These are phyloP conservation scores for Salpingus planirostris DNA, from an alignment of 2,888 invertebrate genomes.

Conservation along the genomic window DNA sequence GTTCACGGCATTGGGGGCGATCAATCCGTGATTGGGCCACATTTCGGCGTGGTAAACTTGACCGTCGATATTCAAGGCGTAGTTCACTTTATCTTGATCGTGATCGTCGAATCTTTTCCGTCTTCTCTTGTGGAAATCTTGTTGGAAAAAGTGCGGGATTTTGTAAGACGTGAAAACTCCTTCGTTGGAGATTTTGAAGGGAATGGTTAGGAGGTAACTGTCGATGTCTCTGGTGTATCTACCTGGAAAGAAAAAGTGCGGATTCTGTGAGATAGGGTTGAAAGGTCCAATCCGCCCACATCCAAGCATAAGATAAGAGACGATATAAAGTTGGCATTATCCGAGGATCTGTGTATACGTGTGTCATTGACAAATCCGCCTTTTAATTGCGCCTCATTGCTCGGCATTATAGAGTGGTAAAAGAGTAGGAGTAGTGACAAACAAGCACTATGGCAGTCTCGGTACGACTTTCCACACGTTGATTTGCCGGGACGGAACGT, in stretches of 20 bases:
- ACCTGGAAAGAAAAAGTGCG: slow-evolving; percentile 25
- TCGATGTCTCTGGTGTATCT: slow-evolving; percentile 44
- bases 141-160: slow-evolving; percentile 42
- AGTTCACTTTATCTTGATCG: slow-evolving; percentile 30
- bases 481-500: too few relatives aligned
- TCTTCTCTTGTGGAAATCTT: slow-evolving; percentile 17
- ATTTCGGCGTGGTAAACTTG: slow-evolving; percentile 42
- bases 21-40: slow-evolving; percentile 44
- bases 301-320: background rate
- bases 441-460: too few relatives aligned
- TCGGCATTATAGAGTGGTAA: too few relatives aligned
- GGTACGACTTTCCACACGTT: too few relatives aligned
- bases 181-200: slow-evolving; percentile 38
- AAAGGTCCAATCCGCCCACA: background rate
- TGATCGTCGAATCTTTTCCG: slow-evolving; percentile 18
- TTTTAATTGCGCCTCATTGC: too few relatives aligned
- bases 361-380: too few relatives aligned
- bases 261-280: slow-evolving; percentile 1
- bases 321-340: too few relatives aligned
- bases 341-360: too few relatives aligned
- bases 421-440: too few relatives aligned
- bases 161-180: slow-evolving; percentile 42
- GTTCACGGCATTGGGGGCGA: slow-evolving; percentile 40
- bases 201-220: slow-evolving; percentile 42
- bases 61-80: slow-evolving; percentile 31